phyloP scores from a whole-genome alignment of 2,888 invertebrate genomes.

The Hoplodrina ambigua region DNA sequence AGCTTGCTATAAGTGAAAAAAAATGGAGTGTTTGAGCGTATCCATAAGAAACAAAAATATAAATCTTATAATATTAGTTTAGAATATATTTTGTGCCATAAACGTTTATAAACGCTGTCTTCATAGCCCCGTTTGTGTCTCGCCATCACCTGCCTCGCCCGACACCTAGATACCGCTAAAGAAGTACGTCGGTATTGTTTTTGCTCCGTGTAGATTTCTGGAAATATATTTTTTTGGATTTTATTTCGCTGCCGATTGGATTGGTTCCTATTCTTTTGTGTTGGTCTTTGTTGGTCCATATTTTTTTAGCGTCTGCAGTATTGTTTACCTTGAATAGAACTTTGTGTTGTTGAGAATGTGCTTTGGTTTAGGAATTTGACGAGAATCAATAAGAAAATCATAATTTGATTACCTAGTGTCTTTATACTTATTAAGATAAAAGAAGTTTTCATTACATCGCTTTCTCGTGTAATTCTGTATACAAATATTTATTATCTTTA shows the following conservation, averaged over 20 bases:
- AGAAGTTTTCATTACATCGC: too few relatives aligned
- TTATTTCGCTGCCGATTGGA: constrained; percentile 56
- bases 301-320: constrained; percentile 34
- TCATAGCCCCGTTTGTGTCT: constrained; percentile 38
- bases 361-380: background rate
- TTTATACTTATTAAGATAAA: too few relatives aligned
- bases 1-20: too few relatives aligned
- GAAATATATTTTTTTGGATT: constrained; percentile 51
- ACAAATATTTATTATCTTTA: too few relatives aligned
- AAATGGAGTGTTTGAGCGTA: too few relatives aligned
- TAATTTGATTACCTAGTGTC: background rate
- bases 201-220: constrained; percentile 47
- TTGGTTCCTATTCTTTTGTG: constrained; percentile 53
- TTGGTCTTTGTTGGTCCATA: constrained; percentile 43
- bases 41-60: too few relatives aligned
- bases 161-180: constrained; percentile 51
- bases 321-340: constrained; percentile 2
- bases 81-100: background rate
- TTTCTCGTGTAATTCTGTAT: too few relatives aligned
- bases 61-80: too few relatives aligned
- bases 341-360: background rate
- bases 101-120: background rate
- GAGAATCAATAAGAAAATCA: background rate
- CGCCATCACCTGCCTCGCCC: constrained; percentile 57
- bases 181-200: constrained; percentile 54